Percentiles rank a stretch among this genome's conserved stretches.
These are phyloP conservation scores for Cerastis rubricosa DNA, from an alignment of 2,888 invertebrate species.

Conservation along the genomic window DNA sequence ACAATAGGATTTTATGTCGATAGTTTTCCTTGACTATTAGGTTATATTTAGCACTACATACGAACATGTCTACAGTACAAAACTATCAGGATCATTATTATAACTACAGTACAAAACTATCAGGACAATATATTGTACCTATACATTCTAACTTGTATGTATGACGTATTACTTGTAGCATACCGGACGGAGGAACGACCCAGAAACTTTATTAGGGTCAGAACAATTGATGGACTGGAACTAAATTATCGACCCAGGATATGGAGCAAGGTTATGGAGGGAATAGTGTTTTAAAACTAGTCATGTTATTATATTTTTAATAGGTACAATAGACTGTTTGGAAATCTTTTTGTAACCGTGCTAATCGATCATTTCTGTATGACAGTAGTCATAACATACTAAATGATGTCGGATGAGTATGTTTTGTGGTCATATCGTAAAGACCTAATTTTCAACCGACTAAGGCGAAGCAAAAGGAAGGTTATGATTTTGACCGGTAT, in stretches of 20 bases:
- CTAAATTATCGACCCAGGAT: conserved; percentile 25
- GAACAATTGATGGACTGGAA: conserved; percentile 42
- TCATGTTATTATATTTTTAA: background rate
- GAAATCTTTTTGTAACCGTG: background rate
- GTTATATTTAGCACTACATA: background rate
- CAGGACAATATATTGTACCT: background rate
- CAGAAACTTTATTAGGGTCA: conserved; percentile 40
- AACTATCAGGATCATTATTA: background rate
- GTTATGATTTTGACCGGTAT: too few relatives aligned
- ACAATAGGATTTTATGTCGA: background rate
- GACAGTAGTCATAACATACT: background rate
- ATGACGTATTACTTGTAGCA: background rate
- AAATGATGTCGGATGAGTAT: background rate
- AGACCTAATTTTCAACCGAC: too few relatives aligned
- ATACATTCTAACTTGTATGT: background rate
- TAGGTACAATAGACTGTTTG: background rate
- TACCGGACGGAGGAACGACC: conserved; percentile 18
- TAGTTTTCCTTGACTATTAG: background rate
- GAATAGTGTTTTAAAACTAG: background rate
- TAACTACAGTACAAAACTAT: background rate
- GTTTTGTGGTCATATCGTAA: too few relatives aligned
- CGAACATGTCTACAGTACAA: background rate
- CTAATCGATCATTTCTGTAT: background rate
- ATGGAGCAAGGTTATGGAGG: conserved; percentile 25
- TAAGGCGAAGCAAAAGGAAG: too few relatives aligned